These are phyloP conservation scores for Gephyroberyx darwinii DNA, from an alignment of 2,797 vertebrate species.

Conservation along the genomic window DNA sequence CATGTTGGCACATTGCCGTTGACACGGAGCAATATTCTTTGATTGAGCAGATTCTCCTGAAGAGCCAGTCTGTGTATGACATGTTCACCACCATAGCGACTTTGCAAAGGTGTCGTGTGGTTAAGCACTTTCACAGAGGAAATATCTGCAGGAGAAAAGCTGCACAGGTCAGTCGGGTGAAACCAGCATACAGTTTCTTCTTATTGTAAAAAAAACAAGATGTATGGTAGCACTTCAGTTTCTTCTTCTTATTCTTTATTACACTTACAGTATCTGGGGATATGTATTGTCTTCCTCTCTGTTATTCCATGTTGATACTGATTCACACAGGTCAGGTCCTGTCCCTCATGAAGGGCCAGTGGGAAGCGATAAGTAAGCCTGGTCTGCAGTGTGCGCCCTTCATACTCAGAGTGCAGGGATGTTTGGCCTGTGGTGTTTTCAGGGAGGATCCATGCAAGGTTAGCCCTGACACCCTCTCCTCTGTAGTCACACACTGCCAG, in stretches of 20 bases:
- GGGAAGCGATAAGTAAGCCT: slow-evolving; percentile 72
- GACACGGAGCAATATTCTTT: slow-evolving; percentile 74
- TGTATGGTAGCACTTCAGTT: too few species aligned
- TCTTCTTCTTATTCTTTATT: too few species aligned
- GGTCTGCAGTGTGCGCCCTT: slow-evolving; percentile 48
- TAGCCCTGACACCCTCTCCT: slow-evolving; percentile 43
- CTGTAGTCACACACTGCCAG: slow-evolving; percentile 73
- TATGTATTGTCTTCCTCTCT: slow-evolving; percentile 56
- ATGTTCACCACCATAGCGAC: slow-evolving; percentile 16
- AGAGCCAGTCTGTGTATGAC: slow-evolving; percentile 60
- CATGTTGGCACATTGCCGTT: slow-evolving; percentile 71
- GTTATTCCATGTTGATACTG: slow-evolving; percentile 42
- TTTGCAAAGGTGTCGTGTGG: slow-evolving; percentile 64
- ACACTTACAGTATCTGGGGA: slow-evolving; percentile 80
- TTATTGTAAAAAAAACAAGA: too few species aligned
- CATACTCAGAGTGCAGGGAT: slow-evolving; percentile 26
- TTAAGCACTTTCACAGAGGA: slow-evolving; percentile 76
- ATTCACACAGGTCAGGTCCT: slow-evolving; percentile 74
- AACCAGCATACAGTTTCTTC: too few species aligned
- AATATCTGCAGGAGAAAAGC: slow-evolving; percentile 70
- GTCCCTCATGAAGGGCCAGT: slow-evolving; percentile 72
- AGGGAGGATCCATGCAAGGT: slow-evolving; percentile 76
- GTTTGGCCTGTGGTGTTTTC: slow-evolving; percentile 50
- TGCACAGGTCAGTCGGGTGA: neutral
- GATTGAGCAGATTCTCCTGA: slow-evolving; percentile 58